These are phyloP conservation scores for Drosophila busckii DNA, from an alignment of 1,140 invertebrate species.

Conservation along the genomic window DNA sequence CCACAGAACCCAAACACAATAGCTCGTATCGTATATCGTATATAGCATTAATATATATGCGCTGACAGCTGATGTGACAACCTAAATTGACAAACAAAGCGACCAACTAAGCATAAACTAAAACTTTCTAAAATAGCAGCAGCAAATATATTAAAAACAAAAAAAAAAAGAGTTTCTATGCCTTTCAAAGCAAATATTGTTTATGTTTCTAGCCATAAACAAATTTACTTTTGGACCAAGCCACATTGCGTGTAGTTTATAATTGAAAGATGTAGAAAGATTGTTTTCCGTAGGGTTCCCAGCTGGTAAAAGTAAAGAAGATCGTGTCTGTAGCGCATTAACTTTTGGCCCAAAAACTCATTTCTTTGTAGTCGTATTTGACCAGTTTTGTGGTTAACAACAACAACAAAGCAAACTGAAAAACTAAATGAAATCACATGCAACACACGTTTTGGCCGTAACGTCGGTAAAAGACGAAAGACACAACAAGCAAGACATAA, in stretches of 20 bases:
- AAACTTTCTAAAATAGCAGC: conserved; percentile 32
- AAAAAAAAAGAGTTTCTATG: conserved; percentile 5
- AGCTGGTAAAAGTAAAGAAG: too few relatives aligned
- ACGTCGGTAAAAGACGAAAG: conserved; percentile 37
- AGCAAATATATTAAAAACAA: conserved; percentile 16
- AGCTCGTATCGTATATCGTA: neutral
- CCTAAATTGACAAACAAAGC: conserved; percentile 7
- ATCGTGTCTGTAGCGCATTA: conserved; percentile 57
- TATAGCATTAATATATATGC: conserved; percentile 17
- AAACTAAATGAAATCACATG: conserved; percentile 72
- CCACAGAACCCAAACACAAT: neutral
- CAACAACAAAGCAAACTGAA: conserved; percentile 13
- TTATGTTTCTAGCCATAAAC: conserved; percentile 9
- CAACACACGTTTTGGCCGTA: conserved; percentile 57
- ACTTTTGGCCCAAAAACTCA: conserved; percentile 55
- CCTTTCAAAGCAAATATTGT: neutral
- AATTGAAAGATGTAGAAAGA: conserved; percentile 51
- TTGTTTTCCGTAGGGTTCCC: too few relatives aligned
- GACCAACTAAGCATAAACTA: neutral
- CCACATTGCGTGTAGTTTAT: conserved; percentile 34
- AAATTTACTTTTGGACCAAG: too few relatives aligned
- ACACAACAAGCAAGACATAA: conserved; percentile 5
- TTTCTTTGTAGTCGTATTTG: conserved; percentile 31
- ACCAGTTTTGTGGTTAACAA: conserved; percentile 50
- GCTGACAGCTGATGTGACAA: conserved; percentile 25